Percentiles rank a stretch among this genome's conserved stretches.
Conservation (phyloP, 1,140 invertebrate genomes). For the Coenobita brevimanus region DNA sequence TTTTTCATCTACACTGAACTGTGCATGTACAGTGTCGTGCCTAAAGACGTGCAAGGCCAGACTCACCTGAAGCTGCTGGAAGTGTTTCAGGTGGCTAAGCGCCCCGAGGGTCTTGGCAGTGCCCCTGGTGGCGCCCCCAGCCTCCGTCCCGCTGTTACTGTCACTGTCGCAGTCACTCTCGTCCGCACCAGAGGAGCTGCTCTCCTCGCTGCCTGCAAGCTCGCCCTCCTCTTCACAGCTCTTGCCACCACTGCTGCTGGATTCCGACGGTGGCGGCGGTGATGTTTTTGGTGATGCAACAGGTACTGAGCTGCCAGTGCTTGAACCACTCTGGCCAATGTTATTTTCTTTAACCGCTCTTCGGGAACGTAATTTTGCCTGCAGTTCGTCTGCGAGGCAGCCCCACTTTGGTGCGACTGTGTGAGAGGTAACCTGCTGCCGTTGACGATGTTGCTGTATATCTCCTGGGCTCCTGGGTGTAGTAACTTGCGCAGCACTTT, state of each 20-base stretch:
- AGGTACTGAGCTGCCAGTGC: no score
- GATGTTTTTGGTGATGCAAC: no score
- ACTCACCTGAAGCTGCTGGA: constrained; percentile 44
- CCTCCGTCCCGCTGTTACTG: not conserved
- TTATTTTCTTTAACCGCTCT: constrained; percentile 25
- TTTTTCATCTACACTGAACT: no score
- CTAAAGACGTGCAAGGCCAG: no score
- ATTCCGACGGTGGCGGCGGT: no score
- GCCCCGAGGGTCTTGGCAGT: constrained; percentile 15
- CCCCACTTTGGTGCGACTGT: not conserved
- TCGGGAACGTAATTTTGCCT: constrained; percentile 32
- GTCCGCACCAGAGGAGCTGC: constrained; percentile 43
- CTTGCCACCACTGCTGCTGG: not conserved
- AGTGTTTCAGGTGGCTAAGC: constrained; percentile 29
- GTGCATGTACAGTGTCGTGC: no score
- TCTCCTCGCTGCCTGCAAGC: constrained; percentile 17
- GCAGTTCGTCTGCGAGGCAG: constrained; percentile 38
- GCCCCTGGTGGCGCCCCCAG: not conserved
- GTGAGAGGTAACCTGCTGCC: not conserved
- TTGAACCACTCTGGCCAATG: not conserved
- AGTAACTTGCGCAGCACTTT: no score
- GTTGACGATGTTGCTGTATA: not conserved
- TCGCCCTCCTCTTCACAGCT: constrained; percentile 10
- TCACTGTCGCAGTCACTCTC: constrained; percentile 36
- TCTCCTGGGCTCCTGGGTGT: not conserved